A percentile compares a stretch with the other conserved stretches of the same genome.
These are phyloP conservation scores for Sceloporus tristichus DNA, from an alignment of 2,113 vertebrate species.

Conservation along the genomic window DNA sequence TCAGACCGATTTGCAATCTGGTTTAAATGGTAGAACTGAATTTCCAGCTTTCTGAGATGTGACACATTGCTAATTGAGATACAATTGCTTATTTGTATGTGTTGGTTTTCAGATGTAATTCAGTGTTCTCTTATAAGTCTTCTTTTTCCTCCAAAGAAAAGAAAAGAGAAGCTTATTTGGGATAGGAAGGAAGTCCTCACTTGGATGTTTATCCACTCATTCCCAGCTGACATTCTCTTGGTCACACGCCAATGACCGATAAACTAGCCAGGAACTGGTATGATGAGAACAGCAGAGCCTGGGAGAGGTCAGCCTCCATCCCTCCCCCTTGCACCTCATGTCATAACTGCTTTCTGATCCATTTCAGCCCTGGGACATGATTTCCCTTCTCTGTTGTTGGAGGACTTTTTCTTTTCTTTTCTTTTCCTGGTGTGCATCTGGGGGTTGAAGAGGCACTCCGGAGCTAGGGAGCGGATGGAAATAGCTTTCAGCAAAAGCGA, in stretches of 20 bases:
- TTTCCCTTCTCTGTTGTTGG: slow-evolving; percentile 3
- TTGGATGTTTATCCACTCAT: slow-evolving; percentile 72
- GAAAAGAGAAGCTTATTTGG: slow-evolving; percentile 1
- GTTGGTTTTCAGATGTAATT: slow-evolving; percentile 26
- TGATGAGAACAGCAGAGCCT: slow-evolving; percentile 66
- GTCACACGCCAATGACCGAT: slow-evolving; percentile 63
- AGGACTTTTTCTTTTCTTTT: background rate
- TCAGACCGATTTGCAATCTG: too few relatives aligned
- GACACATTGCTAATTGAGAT: slow-evolving; percentile 11
- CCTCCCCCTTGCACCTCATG: slow-evolving; percentile 27
- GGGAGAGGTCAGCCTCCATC: slow-evolving; percentile 67
- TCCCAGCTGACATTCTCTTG: slow-evolving; percentile 68
- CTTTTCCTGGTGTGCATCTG: background rate
- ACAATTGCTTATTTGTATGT: slow-evolving; percentile 57
- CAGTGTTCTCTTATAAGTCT: background rate
- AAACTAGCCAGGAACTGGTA: slow-evolving; percentile 58
- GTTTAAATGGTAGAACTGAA: too few relatives aligned
- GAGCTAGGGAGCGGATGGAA: background rate
- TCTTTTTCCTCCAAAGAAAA: background rate
- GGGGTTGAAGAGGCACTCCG: background rate
- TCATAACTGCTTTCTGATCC: background rate
- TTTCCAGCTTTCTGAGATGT: background rate
- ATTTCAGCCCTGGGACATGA: background rate
- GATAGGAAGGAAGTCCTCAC: slow-evolving; percentile 69
- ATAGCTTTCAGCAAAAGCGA: background rate